Evolutionary conservation across 2,888 invertebrate species (phyloP).

Genomic region (Torymus tubicola): DNA sequence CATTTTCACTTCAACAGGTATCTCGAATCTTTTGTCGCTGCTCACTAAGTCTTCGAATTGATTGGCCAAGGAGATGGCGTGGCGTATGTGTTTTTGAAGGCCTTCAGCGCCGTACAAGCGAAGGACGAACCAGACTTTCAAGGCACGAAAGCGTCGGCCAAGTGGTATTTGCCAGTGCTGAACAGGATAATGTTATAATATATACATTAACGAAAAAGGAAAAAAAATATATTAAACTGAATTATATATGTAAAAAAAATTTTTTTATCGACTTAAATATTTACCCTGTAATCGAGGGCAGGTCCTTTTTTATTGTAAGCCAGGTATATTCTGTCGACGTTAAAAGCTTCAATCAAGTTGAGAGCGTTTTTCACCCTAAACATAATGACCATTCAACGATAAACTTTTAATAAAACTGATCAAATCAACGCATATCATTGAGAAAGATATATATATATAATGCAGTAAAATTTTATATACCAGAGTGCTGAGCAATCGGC

Average conservation of each 20-base stretch:
- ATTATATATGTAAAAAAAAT: too few species aligned
- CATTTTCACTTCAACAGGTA: constrained; percentile 84
- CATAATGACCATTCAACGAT: too few species aligned
- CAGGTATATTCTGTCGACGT: constrained; percentile 93
- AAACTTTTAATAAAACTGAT: too few species aligned
- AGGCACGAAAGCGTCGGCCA: constrained; percentile 90
- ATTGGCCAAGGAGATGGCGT: constrained; percentile 85
- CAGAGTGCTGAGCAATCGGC: constrained; percentile 97
- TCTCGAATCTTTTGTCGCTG: constrained; percentile 86
- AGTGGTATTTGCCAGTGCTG: constrained; percentile 93
- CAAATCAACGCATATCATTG: too few species aligned
- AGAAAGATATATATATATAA: not conserved
- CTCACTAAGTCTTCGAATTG: constrained; percentile 85
- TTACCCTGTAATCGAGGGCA: constrained; percentile 81
- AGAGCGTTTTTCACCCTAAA: constrained; percentile 87
- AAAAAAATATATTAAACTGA: too few species aligned
- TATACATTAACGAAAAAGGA: not conserved
- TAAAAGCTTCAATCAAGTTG: constrained; percentile 89
- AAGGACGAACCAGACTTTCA: constrained; percentile 96
- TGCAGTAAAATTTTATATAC: constrained; percentile 72
- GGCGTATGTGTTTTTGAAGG: constrained; percentile 86
- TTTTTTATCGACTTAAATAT: constrained; percentile 44
- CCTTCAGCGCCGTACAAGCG: constrained; percentile 89
- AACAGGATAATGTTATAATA: constrained; percentile 65
- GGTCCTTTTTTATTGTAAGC: constrained; percentile 84